phyloP scores from a whole-genome alignment of 2,797 vertebrate genomes.

The Alfaro cultratus region DNA sequence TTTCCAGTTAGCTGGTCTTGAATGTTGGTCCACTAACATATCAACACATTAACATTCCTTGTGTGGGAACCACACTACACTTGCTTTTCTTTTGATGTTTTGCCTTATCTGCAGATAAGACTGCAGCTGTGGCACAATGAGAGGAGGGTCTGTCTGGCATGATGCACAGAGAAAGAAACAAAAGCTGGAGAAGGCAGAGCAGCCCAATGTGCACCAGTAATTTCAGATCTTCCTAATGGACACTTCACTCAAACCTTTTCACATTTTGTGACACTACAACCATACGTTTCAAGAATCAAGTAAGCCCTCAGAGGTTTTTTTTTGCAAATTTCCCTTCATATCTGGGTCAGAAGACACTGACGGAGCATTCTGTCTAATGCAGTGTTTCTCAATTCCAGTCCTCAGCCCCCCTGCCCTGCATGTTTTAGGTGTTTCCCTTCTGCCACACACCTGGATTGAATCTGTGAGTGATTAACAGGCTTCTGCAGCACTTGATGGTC shows the following conservation, averaged over 20 bases:
- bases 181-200: not conserved
- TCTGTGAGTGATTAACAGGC: too few species aligned
- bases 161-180: not conserved
- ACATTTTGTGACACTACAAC: not conserved
- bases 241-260: not conserved
- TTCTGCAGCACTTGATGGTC: too few species aligned
- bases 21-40: not conserved
- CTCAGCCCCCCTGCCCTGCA: too few species aligned
- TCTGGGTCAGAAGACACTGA: slow-evolving; percentile 21
- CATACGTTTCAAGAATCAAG: slow-evolving; percentile 6
- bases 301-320: not conserved
- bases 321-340: slow-evolving; percentile 4
- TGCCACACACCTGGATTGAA: too few species aligned
- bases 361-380: slow-evolving; percentile 4
- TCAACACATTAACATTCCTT: slow-evolving; percentile 1
- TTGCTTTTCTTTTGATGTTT: slow-evolving; percentile 22
- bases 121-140: slow-evolving; percentile 30
- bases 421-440: too few species aligned
- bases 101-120: slow-evolving; percentile 23
- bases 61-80: slow-evolving; percentile 5
- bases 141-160: slow-evolving; percentile 5
- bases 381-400: too few species aligned
- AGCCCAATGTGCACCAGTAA: not conserved
- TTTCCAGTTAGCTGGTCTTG: not conserved
- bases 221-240: not conserved